Percentiles rank a stretch among this genome's conserved stretches.
phyloP scores from a whole-genome alignment of 2,113 vertebrate species.

The Bos taurus region DNA sequence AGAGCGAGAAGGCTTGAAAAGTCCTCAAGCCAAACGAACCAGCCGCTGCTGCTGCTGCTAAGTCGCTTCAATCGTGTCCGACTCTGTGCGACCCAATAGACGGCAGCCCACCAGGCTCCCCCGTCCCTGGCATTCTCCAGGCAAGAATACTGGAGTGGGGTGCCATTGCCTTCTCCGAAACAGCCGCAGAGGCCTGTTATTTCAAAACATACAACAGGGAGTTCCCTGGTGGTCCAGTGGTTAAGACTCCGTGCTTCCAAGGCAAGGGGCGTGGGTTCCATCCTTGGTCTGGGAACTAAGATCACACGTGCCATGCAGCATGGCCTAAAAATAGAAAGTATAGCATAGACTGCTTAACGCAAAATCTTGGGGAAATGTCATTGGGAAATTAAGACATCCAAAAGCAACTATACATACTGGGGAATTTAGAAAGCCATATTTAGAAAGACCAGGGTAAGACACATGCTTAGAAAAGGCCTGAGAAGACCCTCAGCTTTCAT shows the following conservation, averaged over 20 bases:
- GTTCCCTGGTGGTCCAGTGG: background rate
- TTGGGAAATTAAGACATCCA: background rate
- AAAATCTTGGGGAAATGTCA: background rate
- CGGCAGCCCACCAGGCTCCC: too few relatives aligned
- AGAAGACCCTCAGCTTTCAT: background rate
- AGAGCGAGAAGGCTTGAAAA: background rate
- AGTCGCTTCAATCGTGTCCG: too few relatives aligned
- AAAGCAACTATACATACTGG: background rate
- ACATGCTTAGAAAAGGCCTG: background rate
- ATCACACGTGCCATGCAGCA: background rate
- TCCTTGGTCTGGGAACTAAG: background rate
- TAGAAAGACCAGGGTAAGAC: background rate
- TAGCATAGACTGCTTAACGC: background rate
- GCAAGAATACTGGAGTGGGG: too few relatives aligned
- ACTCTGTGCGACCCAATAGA: too few relatives aligned
- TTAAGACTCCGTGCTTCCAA: background rate
- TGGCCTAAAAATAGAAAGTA: background rate
- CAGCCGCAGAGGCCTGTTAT: background rate
- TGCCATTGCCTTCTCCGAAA: too few relatives aligned
- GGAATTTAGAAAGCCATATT: background rate
- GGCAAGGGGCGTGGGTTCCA: background rate
- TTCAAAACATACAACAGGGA: accelerated
- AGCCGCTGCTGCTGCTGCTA: background rate
- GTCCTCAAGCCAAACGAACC: background rate
- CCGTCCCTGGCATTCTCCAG: too few relatives aligned